Base-by-base conservation (phyloP, 2,797 vertebrate genomes). In the Acipenser transmontanus region DNA sequence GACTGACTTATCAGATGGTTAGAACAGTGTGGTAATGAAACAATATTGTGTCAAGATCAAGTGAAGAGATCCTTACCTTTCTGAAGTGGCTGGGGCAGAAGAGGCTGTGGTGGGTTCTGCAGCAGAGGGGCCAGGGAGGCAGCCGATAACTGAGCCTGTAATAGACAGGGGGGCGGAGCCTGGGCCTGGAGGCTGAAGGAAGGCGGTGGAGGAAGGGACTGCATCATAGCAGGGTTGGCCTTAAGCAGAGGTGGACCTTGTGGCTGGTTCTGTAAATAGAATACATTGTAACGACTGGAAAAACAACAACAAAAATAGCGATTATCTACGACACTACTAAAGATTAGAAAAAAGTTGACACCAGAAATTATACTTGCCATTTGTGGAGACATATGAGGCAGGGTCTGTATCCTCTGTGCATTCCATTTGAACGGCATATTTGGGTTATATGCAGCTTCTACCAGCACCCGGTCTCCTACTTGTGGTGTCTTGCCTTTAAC, bases 381-480 rank as follows among this genome's bases (percentile, higher is more conserved):
- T 34, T 34, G 34, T 34, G 34, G 34, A 34, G 34, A 34, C 34
- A 34, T 34, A 34, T 91, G 90, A 85, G 97, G 97, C 87, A 99
- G 91, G 0, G 96, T 98, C 82, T 99, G 97, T 80, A 99, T 98
- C 77, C 97, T 93, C 59, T 99, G 97, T 66, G 97, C 97, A 13
- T 99, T 99, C 97, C 97, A 99, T 79, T 99, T 99, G 88, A 99
- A 99, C 62, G 97, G 97, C 95, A 99, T 98, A 72, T 98, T 99
- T 7, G 97, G 96, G 79, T 99, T 99, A 76, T 99, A 99, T 63
- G 98, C 96, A n/a, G 97, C 97, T 85, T 99, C 97, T 69, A 99
- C 97, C 73, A 99, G 82, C 68, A 99, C 97, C 77, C 97, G 85
- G 82, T 99, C 97, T 62, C 97, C 97, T 65, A 98, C 95, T 78